Conservation (phyloP, 2,888 invertebrate species). For the Pristionchus maxplancki region DNA sequence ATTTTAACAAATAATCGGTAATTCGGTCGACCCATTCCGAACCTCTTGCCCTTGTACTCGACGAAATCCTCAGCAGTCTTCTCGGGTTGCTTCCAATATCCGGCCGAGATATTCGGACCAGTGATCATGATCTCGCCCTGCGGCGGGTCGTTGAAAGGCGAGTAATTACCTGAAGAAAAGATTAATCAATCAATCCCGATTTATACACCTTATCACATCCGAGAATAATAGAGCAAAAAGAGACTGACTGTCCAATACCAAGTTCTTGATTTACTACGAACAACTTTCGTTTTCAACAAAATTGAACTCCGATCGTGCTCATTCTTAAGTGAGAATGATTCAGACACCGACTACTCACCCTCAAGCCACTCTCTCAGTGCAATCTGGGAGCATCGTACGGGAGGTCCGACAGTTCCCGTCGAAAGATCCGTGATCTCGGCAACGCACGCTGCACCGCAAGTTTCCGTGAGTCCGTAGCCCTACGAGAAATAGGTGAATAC, state of each 20-base stretch:
- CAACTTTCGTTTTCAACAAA: no score
- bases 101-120: conserved; percentile 91
- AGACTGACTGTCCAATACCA: no score
- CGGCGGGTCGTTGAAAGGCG: conserved; percentile 90
- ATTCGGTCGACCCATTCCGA: no score
- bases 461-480: conserved; percentile 97
- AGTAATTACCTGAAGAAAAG: conserved; percentile 84
- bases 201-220: no score
- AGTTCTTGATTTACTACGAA: no score
- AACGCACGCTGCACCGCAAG: conserved; percentile 89
- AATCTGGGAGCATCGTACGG: conserved; percentile 89
- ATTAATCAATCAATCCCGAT: not conserved
- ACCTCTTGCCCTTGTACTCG: conserved; percentile 79
- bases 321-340: no score
- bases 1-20: no score
- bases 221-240: no score
- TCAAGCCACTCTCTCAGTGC: conserved; percentile 93
- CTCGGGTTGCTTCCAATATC: conserved; percentile 92
- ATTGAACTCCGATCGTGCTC: no score
- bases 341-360: conserved; percentile 79
- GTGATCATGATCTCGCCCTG: conserved; percentile 90
- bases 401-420: conserved; percentile 90
- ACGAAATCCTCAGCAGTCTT: conserved; percentile 87
- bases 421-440: conserved; percentile 82
- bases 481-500: no score